phyloP scores from a whole-genome alignment of 2,888 invertebrate genomes.

The Nomada ruficornis region DNA sequence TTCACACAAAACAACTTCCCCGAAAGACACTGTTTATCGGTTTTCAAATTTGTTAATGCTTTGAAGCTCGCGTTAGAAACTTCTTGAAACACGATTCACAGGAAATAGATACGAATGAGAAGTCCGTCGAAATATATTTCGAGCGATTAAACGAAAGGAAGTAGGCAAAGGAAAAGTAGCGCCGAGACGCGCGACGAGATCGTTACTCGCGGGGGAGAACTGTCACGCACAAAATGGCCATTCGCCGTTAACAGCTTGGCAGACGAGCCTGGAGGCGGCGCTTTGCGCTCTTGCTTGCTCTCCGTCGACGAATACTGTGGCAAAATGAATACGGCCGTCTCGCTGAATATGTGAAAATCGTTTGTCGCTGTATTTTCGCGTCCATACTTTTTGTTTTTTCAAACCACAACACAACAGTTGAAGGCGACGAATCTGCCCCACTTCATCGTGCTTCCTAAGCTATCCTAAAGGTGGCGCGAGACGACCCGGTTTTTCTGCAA shows the following conservation, averaged over 20 bases:
- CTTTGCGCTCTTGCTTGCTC: slow-evolving; percentile 62
- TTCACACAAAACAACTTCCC: slow-evolving; percentile 55
- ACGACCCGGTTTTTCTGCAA: slow-evolving; percentile 55
- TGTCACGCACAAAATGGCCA: slow-evolving; percentile 89
- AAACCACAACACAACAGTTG: slow-evolving; percentile 44
- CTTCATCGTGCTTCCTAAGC: slow-evolving; percentile 48
- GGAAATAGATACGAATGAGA: background rate
- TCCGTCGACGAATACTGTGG: slow-evolving; percentile 26
- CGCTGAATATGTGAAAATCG: slow-evolving; percentile 26
- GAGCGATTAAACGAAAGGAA: slow-evolving; percentile 36
- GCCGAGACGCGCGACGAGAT: slow-evolving; percentile 59
- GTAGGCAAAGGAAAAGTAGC: slow-evolving; percentile 40
- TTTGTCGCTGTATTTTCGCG: slow-evolving; percentile 38
- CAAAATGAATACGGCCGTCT: slow-evolving; percentile 16
- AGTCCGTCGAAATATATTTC: slow-evolving; percentile 9
- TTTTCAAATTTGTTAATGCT: slow-evolving; percentile 22
- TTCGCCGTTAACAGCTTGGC: slow-evolving; percentile 86
- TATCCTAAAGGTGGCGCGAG: slow-evolving; percentile 75
- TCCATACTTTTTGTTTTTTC: slow-evolving; percentile 48
- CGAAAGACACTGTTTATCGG: slow-evolving; percentile 56
- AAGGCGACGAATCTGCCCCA: slow-evolving; percentile 47
- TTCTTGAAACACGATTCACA: background rate
- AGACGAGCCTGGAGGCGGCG: slow-evolving; percentile 85
- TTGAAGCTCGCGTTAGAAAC: background rate
- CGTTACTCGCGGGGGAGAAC: slow-evolving; percentile 78